Base-by-base conservation (phyloP, 1,140 invertebrate species). In the Drosophila sproati region DNA sequence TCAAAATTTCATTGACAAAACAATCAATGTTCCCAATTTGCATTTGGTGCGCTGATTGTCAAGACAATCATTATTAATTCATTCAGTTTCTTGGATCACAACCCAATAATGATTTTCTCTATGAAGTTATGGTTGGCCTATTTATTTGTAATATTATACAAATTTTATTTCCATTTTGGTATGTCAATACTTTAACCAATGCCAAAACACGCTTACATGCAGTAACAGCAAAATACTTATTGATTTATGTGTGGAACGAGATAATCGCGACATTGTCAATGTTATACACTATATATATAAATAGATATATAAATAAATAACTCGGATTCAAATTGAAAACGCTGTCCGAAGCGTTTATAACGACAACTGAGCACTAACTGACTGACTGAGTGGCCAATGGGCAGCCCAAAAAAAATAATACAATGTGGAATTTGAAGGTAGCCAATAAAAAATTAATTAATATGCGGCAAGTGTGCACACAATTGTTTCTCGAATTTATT, bases 221-320 rank as follows among this genome's bases (percentile, higher is more conserved):
- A 72, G 51, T 51, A 80, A 52, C 20, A 78, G 37, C 56, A 87
- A 3, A 29, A 77, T 35, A 37, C 74, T 81, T 73, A 69, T 68
- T 34, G 80, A 73, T 70, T 70, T 72, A 69, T 67, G 74, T 59
- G 67, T 70, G 47, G 68, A 82, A 59, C 70, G 74, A 47, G 62
- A 68, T 48, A 78, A 80, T 43, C 60, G 73, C 73, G 54, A 70
- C 80, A 83, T 87, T 70, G 69, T 85, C 69, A 80, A 70, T 75
- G 57, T 72, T 55, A 72, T 61, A 51, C 54, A 43, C 48, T 28
- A 34, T 10, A 50, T 50, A 48, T 59, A 68, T 50, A 55, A 29
- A 34, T 59, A 41, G 8, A 37, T 59, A n/a, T 31, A 50, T 34
- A 41, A 10, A 48, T 32, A 64, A 60, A 35, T 68, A 35, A 31